Conservation (phyloP, 2,888 invertebrate species). For the Fissipunctia ypsillon region DNA sequence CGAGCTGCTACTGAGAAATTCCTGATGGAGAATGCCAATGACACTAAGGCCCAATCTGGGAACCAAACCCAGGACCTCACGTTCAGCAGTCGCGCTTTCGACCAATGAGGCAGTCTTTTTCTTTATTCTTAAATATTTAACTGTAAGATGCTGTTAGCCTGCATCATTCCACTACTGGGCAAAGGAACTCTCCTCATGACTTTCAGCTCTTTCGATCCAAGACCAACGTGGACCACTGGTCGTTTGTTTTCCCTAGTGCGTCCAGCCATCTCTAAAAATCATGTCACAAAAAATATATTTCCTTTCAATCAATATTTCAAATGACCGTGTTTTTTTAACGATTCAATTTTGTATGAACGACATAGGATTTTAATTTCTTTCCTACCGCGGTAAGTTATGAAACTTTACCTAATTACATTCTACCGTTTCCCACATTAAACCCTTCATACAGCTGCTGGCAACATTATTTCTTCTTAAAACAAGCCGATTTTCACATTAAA, state of each 20-base stretch:
- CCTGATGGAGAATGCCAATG: too few species aligned
- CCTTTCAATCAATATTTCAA: background rate
- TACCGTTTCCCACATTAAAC: constrained; percentile 40
- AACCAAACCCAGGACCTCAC: too few species aligned
- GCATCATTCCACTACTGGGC: background rate
- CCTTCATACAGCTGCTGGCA: constrained; percentile 19
- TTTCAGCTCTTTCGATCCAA: background rate
- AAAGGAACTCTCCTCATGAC: background rate
- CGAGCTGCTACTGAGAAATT: too few species aligned
- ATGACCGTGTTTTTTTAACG: background rate
- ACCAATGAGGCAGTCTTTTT: background rate
- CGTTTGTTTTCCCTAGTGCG: background rate
- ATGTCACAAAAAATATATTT: background rate
- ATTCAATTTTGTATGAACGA: background rate
- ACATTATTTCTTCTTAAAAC: constrained; percentile 52
- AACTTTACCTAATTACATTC: constrained; percentile 15
- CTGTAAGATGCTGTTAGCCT: background rate
- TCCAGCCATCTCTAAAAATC: background rate
- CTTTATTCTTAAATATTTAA: background rate
- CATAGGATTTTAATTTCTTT: background rate
- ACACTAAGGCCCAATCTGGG: too few species aligned
- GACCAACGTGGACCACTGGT: too few species aligned
- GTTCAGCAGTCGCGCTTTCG: too few species aligned
- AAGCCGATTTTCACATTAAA: constrained; percentile 63
- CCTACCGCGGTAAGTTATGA: background rate